A percentile compares a stretch with the other conserved stretches of the same genome.
Conservation (phyloP, 1,140 invertebrate species). For the Tribolium castaneum region DNA sequence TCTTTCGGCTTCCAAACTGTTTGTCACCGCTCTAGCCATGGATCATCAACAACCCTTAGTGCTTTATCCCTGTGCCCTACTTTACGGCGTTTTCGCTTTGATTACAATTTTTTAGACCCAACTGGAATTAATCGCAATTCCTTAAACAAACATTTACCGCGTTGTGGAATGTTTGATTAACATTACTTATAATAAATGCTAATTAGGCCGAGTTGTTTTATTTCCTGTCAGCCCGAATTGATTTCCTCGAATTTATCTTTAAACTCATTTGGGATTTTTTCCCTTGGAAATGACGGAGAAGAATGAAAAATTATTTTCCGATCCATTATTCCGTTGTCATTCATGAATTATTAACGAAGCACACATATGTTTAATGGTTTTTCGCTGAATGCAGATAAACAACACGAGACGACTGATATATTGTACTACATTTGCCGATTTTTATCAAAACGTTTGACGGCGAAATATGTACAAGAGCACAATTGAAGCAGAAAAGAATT, state of each 20-base stretch:
- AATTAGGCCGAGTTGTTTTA: neutral
- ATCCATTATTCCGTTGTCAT: neutral
- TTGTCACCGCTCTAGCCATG: conserved; percentile 78
- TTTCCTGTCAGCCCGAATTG: neutral
- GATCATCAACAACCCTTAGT: conserved; percentile 87
- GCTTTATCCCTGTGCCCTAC: conserved; percentile 85
- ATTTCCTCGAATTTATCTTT: neutral
- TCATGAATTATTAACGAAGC: conserved; percentile 7
- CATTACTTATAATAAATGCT: too few relatives aligned
- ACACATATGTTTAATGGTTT: neutral
- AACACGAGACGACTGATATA: neutral
- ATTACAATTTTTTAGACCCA: conserved; percentile 80
- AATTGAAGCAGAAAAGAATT: conserved; percentile 18
- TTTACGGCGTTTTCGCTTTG: conserved; percentile 88
- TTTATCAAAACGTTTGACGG: neutral
- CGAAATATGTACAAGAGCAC: neutral
- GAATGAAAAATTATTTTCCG: neutral
- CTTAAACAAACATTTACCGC: too few relatives aligned
- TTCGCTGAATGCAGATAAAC: neutral
- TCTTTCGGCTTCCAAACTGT: conserved; percentile 85
- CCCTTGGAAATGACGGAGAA: neutral
- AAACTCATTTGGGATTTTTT: neutral
- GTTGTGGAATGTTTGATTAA: too few relatives aligned
- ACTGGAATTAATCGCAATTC: too few relatives aligned
- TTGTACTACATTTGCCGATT: neutral